Evolutionary conservation across 2,888 invertebrate genomes (phyloP).

Genomic region (Euproctis similis): DNA sequence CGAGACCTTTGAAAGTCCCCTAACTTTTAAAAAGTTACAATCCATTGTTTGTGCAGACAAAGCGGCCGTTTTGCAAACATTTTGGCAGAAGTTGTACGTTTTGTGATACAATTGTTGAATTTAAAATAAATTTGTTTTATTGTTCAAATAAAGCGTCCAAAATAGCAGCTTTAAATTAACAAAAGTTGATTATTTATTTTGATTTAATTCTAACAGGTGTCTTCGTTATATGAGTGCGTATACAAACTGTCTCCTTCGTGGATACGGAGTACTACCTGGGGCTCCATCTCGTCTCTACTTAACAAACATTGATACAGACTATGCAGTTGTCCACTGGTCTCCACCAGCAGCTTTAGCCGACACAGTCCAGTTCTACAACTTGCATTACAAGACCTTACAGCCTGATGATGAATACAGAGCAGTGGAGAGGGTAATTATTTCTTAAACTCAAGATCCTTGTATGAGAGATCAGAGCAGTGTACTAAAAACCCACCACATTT

Average conservation of each 20-base stretch:
- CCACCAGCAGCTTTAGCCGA: slow-evolving; percentile 81
- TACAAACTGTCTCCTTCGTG: slow-evolving; percentile 87
- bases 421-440: slow-evolving; percentile 60
- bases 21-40: slow-evolving; percentile 5
- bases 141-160: no score
- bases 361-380: slow-evolving; percentile 80
- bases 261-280: slow-evolving; percentile 88
- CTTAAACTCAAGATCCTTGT: no score
- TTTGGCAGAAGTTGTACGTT: neutral
- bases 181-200: no score
- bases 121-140: no score
- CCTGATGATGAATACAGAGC: slow-evolving; percentile 73
- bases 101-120: no score
- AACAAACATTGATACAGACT: slow-evolving; percentile 83
- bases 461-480: no score
- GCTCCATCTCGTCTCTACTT: slow-evolving; percentile 82
- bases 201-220: slow-evolving; percentile 67
- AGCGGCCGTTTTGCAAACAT: slow-evolving; percentile 1
- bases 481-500: no score
- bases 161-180: no score
- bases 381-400: slow-evolving; percentile 76
- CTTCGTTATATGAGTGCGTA: slow-evolving; percentile 88
- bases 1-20: slow-evolving; percentile 6
- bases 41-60: slow-evolving; percentile 5
- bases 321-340: slow-evolving; percentile 87